Percentiles rank a stretch among this genome's conserved stretches.
phyloP scores from a whole-genome alignment of 2,113 vertebrate species.

The Tichodroma muraria region DNA sequence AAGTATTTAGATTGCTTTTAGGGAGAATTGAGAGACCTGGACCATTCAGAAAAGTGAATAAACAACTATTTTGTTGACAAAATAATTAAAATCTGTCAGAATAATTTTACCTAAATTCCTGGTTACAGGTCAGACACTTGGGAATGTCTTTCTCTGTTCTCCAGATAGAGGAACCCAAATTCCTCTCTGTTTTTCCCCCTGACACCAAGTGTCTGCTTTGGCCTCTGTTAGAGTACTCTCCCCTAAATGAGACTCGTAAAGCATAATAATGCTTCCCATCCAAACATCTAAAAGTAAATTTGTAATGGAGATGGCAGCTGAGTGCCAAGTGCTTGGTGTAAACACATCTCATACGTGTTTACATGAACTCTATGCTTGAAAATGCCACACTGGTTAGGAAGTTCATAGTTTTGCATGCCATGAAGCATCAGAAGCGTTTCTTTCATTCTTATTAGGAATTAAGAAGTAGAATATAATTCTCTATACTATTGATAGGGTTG shows the following conservation, averaged over 20 bases:
- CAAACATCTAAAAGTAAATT: not conserved
- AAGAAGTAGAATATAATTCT: not conserved
- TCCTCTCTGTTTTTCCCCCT: not conserved
- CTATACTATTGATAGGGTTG: not conserved
- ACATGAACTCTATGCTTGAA: not conserved
- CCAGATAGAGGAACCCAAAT: fast-evolving
- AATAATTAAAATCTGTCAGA: not conserved
- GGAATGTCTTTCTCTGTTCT: not conserved
- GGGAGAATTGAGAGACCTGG: not conserved
- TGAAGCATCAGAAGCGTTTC: not conserved
- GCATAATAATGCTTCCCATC: not conserved
- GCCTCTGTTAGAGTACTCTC: not conserved
- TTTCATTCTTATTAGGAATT: not conserved
- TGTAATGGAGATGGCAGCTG: not conserved
- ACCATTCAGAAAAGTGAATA: not conserved
- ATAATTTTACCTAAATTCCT: not conserved
- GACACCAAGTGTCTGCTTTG: not conserved
- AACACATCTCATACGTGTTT: not conserved
- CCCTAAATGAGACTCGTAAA: not conserved
- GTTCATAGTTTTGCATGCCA: not conserved
- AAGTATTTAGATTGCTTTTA: not conserved
- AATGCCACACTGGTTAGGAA: not conserved
- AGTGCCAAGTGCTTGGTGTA: not conserved
- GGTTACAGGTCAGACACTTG: not conserved
- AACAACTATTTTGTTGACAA: not conserved